phyloP scores from a whole-genome alignment of 2,113 vertebrate species.

The Pantherophis guttatus region DNA sequence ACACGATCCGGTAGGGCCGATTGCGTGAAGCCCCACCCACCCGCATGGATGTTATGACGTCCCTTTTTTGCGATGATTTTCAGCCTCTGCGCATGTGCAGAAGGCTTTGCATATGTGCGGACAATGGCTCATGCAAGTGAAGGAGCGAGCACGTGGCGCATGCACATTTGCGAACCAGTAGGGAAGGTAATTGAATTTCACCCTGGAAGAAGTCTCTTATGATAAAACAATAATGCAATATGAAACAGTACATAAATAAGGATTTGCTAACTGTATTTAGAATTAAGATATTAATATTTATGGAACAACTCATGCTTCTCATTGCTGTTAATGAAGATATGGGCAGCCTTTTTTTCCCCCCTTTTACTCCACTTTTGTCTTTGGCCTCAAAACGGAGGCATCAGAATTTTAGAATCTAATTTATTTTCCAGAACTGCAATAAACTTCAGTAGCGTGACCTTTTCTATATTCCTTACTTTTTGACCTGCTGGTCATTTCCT shows the following conservation, averaged over 20 bases:
- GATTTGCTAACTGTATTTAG: background rate
- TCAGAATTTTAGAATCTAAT: constrained; percentile 13
- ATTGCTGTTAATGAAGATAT: background rate
- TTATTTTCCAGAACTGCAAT: constrained; percentile 2
- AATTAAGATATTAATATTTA: background rate
- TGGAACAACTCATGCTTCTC: background rate
- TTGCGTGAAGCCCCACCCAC: too few species aligned
- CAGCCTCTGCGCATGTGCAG: too few species aligned
- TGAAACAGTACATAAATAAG: background rate
- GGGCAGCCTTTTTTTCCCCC: background rate
- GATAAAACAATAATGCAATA: background rate
- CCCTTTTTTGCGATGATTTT: too few species aligned
- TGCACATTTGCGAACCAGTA: too few species aligned
- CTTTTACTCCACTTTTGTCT: constrained; percentile 17
- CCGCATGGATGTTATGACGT: too few species aligned
- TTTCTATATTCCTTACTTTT: background rate
- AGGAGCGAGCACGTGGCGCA: too few species aligned
- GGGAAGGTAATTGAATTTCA: too few species aligned
- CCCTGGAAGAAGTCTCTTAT: too few species aligned
- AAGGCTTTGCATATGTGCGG: too few species aligned
- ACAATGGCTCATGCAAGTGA: too few species aligned
- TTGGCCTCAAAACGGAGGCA: background rate
- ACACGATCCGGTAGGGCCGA: too few species aligned
- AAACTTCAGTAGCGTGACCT: constrained; percentile 30
- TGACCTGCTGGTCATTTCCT: background rate